Conservation (phyloP, 2,888 invertebrate genomes). For the Lasioglossum malachurum region DNA sequence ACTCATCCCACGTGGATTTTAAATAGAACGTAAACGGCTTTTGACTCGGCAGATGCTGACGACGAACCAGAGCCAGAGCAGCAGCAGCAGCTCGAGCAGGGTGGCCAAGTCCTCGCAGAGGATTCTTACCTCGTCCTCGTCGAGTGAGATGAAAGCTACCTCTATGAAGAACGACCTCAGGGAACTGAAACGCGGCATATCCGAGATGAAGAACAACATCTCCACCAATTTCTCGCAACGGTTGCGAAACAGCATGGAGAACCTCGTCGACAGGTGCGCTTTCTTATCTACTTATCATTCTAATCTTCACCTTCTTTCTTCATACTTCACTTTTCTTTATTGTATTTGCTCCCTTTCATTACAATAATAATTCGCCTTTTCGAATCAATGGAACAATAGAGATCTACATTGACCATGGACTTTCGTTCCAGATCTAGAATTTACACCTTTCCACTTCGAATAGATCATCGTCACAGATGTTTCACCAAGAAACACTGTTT, state of each 20-base stretch:
- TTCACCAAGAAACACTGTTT: background rate
- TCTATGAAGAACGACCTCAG: slow-evolving; percentile 93
- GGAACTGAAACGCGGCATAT: slow-evolving; percentile 93
- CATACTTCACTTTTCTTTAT: too few species aligned
- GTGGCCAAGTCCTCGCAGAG: slow-evolving; percentile 86
- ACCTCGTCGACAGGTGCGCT: slow-evolving; percentile 89
- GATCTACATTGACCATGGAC: too few species aligned
- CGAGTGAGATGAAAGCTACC: slow-evolving; percentile 92
- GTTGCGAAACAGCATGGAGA: slow-evolving; percentile 91
- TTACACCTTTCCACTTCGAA: too few species aligned
- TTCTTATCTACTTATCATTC: background rate
- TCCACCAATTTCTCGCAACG: slow-evolving; percentile 85
- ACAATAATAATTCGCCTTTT: too few species aligned
- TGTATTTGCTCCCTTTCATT: too few species aligned
- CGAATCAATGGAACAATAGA: too few species aligned
- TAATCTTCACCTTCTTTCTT: background rate
- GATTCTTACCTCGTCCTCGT: slow-evolving; percentile 85
- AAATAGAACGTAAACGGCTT: slow-evolving; percentile 78
- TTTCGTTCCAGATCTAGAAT: too few species aligned
- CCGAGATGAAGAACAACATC: slow-evolving; percentile 93
- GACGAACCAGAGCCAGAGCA: slow-evolving; percentile 85
- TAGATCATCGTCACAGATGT: background rate
- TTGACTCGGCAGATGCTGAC: slow-evolving; percentile 82
- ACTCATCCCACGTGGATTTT: slow-evolving; percentile 73
- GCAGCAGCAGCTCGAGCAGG: slow-evolving; percentile 87